phyloP scores from a whole-genome alignment of 2,797 vertebrate genomes.

The Graptemys geographica region DNA sequence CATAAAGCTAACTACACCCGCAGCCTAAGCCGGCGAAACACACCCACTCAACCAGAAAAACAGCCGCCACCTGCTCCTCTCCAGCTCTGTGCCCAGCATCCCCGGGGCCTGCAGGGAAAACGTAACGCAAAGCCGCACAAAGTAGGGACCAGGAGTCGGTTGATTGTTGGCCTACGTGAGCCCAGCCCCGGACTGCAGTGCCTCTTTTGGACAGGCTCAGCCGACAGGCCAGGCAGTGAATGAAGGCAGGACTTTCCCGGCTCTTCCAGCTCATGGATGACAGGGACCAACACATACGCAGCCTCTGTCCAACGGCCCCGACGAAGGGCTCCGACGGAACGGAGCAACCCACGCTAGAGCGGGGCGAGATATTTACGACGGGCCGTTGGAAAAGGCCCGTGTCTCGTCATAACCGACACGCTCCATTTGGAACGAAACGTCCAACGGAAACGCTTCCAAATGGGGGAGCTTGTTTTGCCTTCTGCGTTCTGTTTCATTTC shows the following conservation, averaged over 20 bases:
- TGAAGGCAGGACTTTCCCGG: not conserved
- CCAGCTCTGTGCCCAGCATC: not conserved
- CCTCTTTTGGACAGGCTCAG: no score
- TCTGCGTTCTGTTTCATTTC: not conserved
- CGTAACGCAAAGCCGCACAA: not conserved
- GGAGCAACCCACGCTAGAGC: no score
- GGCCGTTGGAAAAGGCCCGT: not conserved
- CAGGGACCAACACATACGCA: no score
- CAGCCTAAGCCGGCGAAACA: not conserved
- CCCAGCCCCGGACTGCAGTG: not conserved
- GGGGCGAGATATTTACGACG: not conserved
- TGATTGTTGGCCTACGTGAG: not conserved
- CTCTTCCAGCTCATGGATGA: not conserved
- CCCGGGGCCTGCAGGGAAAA: not conserved
- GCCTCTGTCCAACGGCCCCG: not conserved
- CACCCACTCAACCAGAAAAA: not conserved
- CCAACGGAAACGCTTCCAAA: not conserved
- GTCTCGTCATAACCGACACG: not conserved
- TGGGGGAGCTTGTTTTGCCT: not conserved
- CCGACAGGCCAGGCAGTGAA: no score
- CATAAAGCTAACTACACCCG: not conserved
- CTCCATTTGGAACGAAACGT: not conserved
- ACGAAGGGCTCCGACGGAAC: not conserved
- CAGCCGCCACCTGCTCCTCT: not conserved
- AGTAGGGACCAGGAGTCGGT: not conserved